Evolutionary conservation across 1,140 invertebrate species (phyloP).

Genomic region (Prorops nasuta): DNA sequence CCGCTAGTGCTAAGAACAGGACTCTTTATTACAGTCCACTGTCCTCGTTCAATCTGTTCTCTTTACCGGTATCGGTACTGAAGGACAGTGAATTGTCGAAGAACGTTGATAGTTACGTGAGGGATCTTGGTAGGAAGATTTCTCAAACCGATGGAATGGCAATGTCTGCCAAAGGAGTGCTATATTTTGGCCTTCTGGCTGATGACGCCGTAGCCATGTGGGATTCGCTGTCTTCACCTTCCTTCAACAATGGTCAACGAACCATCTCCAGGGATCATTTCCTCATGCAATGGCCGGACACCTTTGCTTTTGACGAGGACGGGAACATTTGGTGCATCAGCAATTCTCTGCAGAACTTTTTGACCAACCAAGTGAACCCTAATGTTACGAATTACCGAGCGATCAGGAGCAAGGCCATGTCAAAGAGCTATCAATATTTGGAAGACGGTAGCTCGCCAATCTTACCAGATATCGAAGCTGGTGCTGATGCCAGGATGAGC

Average conservation of each 20-base stretch:
- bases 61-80: slow-evolving; percentile 60
- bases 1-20: slow-evolving; percentile 51
- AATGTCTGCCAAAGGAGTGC: slow-evolving; percentile 64
- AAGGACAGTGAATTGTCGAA: slow-evolving; percentile 49
- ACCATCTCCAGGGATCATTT: slow-evolving; percentile 64
- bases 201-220: slow-evolving; percentile 67
- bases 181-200: slow-evolving; percentile 67
- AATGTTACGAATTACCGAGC: slow-evolving; percentile 63
- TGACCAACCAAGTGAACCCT: slow-evolving; percentile 57
- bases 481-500: slow-evolving; percentile 21
- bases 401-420: slow-evolving; percentile 54
- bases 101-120: slow-evolving; percentile 49
- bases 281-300: slow-evolving; percentile 70
- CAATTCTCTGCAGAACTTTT: slow-evolving; percentile 66
- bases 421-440: slow-evolving; percentile 65
- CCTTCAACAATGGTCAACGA: slow-evolving; percentile 54
- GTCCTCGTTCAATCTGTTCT: slow-evolving; percentile 64
- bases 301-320: slow-evolving; percentile 67
- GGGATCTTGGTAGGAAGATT: slow-evolving; percentile 61
- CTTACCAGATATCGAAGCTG: slow-evolving; percentile 39
- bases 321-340: slow-evolving; percentile 66
- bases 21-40: slow-evolving; percentile 66
- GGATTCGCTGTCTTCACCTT: slow-evolving; percentile 56
- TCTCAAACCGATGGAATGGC: slow-evolving; percentile 70
- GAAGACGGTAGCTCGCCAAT: slow-evolving; percentile 42